These are phyloP conservation scores for Decapterus maruadsi DNA, from an alignment of 2,797 vertebrate species.

Conservation along the genomic window DNA sequence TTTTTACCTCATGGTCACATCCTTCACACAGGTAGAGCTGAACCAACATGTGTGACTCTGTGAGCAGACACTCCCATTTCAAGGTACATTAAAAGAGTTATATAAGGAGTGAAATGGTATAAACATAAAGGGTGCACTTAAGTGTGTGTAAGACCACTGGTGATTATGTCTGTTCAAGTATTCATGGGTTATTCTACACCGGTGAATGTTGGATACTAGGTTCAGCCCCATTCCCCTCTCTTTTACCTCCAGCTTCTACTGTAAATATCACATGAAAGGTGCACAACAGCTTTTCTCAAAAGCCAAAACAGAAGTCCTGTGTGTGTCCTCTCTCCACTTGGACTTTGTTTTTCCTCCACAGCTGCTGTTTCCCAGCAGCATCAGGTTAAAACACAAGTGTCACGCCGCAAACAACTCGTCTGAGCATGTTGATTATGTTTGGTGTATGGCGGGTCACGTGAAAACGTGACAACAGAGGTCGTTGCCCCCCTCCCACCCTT, in stretches of 20 bases:
- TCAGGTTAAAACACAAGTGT: not conserved
- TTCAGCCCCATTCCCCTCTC: not conserved
- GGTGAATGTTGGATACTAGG: not conserved
- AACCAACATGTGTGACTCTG: not conserved
- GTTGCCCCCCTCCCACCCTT: slow-evolving; percentile 8
- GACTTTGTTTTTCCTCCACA: not conserved
- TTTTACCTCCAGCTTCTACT: slow-evolving; percentile 4
- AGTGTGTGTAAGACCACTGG: not conserved
- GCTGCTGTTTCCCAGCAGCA: not conserved
- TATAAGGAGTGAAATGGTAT: not conserved
- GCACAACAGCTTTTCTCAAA: not conserved
- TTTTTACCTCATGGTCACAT: not conserved
- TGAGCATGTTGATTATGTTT: not conserved
- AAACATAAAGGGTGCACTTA: not conserved
- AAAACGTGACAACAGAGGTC: slow-evolving; percentile 19
- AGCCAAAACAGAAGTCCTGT: not conserved
- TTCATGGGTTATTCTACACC: not conserved
- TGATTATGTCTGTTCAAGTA: not conserved
- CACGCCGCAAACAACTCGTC: not conserved
- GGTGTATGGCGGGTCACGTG: not conserved
- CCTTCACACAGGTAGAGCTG: not conserved
- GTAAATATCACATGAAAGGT: slow-evolving; percentile 10
- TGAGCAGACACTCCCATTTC: not conserved
- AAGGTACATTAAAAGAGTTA: not conserved
- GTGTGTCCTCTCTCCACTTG: not conserved